These are phyloP conservation scores for Notospermus geniculatus DNA, from an alignment of 1,140 invertebrate genomes.

Conservation along the genomic window DNA sequence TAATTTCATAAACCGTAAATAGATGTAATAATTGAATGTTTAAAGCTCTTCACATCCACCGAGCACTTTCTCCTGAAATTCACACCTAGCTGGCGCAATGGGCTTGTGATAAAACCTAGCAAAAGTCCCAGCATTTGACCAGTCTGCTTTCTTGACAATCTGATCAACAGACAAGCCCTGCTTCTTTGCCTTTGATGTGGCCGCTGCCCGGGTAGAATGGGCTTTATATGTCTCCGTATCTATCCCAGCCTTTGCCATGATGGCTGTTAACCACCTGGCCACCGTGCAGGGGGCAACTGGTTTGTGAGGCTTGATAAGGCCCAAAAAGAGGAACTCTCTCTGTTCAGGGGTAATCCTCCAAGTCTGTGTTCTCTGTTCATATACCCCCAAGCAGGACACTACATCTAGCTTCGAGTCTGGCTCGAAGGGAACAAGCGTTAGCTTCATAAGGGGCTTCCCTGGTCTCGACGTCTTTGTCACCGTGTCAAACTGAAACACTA, in stretches of 20 bases:
- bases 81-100: too few relatives aligned
- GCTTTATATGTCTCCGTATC: not conserved
- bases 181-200: not conserved
- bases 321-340: not conserved
- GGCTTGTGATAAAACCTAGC: conserved; percentile 6
- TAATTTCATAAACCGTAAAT: conserved; percentile 17
- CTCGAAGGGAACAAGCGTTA: not conserved
- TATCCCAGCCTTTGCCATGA: not conserved
- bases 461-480: conserved; percentile 6
- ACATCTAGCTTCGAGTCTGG: not conserved
- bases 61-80: too few relatives aligned
- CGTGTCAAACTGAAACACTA: conserved; percentile 7
- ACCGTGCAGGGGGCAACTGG: conserved; percentile 5
- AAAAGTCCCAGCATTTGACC: conserved; percentile 15
- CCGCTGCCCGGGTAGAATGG: not conserved
- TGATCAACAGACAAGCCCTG: not conserved
- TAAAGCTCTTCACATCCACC: not conserved
- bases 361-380: not conserved
- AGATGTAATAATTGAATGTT: conserved; percentile 21
- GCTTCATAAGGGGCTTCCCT: not conserved
- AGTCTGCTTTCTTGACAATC: conserved; percentile 13
- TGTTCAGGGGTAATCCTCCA: not conserved
- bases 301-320: not conserved
- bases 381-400: not conserved
- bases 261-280: not conserved